These are phyloP conservation scores for Pammene fasciana DNA, from an alignment of 2,888 invertebrate species.

Conservation along the genomic window DNA sequence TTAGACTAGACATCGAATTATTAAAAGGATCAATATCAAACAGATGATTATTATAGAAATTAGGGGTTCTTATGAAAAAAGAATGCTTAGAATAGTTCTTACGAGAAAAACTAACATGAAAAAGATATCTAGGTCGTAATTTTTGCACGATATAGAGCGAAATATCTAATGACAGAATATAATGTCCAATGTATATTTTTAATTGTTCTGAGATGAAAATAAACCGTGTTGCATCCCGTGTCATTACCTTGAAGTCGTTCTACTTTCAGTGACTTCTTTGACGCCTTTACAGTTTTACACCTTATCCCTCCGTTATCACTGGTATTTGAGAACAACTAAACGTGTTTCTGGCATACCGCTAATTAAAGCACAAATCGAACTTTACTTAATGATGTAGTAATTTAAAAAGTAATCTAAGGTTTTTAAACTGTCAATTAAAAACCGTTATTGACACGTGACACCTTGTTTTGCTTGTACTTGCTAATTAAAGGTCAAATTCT, in stretches of 20 bases:
- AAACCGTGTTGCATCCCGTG: background rate
- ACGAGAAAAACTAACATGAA: no score
- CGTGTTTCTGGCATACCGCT: background rate
- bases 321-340: background rate
- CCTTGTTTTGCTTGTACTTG: no score
- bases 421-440: background rate
- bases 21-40: no score
- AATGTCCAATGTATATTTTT: background rate
- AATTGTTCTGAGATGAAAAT: background rate
- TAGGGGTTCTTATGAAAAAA: no score
- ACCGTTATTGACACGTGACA: no score
- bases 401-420: background rate
- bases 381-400: background rate
- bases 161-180: background rate
- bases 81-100: no score
- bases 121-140: no score
- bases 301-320: background rate
- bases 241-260: constrained; percentile 3
- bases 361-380: background rate
- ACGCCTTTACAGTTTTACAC: background rate
- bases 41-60: no score
- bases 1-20: no score
- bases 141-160: background rate
- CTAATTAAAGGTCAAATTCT: background rate
- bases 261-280: background rate